Conservation (phyloP, 2,113 vertebrate genomes). For the Calonectris borealis region DNA sequence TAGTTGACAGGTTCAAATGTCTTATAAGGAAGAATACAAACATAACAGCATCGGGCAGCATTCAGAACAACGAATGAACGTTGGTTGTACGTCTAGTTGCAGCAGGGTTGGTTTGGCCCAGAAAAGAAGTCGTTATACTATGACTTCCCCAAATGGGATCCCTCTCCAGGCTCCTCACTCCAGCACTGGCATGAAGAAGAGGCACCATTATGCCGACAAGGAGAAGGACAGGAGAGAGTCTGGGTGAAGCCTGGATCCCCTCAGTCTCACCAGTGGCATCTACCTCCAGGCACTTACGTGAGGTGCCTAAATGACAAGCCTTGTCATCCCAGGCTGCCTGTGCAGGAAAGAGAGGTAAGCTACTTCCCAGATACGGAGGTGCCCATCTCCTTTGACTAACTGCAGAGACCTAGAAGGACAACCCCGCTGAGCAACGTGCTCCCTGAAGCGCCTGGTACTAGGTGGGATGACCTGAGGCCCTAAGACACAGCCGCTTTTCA, state of each 20-base stretch:
- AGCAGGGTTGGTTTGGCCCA: not conserved
- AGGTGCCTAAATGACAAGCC: not conserved
- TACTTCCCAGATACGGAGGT: not conserved
- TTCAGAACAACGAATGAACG: fast-evolving
- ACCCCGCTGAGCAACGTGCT: not conserved
- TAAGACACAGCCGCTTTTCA: not conserved
- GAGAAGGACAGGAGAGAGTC: not conserved
- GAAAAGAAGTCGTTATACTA: not conserved
- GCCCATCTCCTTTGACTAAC: not conserved
- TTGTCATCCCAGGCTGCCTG: not conserved
- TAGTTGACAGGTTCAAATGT: not conserved
- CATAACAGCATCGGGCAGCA: not conserved
- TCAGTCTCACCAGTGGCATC: not conserved
- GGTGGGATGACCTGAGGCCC: not conserved
- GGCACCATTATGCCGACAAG: not conserved
- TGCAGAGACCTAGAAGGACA: not conserved
- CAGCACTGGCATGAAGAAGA: not conserved
- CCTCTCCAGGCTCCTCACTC: not conserved
- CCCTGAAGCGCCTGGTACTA: not conserved
- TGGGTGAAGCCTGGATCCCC: not conserved
- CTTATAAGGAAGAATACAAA: not conserved
- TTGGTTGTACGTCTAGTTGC: not conserved
- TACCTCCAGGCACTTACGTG: conserved; percentile 5
- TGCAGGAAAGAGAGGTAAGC: not conserved
- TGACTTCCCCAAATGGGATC: not conserved